Evolutionary conservation across 2,888 invertebrate genomes (phyloP).

Genomic region (Hybos culiciformis): DNA sequence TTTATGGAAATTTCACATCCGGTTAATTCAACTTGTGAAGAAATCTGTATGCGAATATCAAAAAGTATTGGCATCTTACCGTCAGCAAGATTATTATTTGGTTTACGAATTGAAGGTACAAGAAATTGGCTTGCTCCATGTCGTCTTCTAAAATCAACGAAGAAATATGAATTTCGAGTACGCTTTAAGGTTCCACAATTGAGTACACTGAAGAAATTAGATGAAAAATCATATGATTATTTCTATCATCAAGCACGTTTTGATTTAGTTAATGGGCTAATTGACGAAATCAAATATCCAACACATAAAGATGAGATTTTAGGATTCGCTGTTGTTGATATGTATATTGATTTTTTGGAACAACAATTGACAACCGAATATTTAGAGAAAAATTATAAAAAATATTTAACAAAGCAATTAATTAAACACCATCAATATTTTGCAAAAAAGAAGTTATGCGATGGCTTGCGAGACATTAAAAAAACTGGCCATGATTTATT

Average conservation of each 20-base stretch:
- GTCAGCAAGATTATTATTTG: conserved; percentile 63
- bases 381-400: conserved; percentile 65
- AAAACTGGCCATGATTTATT: conserved; percentile 42
- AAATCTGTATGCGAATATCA: conserved; percentile 56
- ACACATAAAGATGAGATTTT: conserved; percentile 62
- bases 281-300: conserved; percentile 66
- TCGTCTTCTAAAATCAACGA: conserved; percentile 37
- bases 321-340: conserved; percentile 76
- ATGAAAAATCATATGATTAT: conserved; percentile 67
- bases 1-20: conserved; percentile 22
- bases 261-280: conserved; percentile 67
- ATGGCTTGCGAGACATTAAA: conserved; percentile 44
- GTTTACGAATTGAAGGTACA: conserved; percentile 49
- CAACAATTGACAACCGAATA: conserved; percentile 50
- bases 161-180: conserved; percentile 60
- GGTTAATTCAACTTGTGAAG: conserved; percentile 42
- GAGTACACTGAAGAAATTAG: conserved; percentile 36
- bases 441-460: conserved; percentile 59
- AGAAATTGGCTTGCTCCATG: conserved; percentile 58
- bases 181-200: conserved; percentile 53
- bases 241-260: conserved; percentile 71
- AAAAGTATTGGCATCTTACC: conserved; percentile 61
- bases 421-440: conserved; percentile 61
- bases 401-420: conserved; percentile 69
- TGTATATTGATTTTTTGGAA: conserved; percentile 73